A percentile compares a stretch with the other conserved stretches of the same genome.
These are phyloP conservation scores for Morelia viridis DNA, from an alignment of 2,797 vertebrate species.

Conservation along the genomic window DNA sequence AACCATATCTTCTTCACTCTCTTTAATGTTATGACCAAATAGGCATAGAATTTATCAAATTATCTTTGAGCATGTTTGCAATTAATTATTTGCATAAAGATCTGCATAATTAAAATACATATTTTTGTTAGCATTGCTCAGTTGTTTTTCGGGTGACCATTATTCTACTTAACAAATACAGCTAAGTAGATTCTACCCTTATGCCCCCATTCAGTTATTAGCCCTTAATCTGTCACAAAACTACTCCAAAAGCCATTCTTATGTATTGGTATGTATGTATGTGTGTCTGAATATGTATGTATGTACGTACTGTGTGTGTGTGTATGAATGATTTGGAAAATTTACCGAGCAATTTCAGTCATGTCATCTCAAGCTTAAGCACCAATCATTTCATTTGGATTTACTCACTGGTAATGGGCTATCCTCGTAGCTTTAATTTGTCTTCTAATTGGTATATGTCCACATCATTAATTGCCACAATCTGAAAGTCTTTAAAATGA, in stretches of 20 bases:
- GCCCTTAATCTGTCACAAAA: neutral
- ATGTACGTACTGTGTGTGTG: neutral
- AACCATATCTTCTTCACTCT: constrained; percentile 4
- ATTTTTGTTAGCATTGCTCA: constrained; percentile 31
- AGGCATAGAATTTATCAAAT: constrained; percentile 8
- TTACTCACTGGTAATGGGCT: neutral
- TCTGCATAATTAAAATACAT: constrained; percentile 4
- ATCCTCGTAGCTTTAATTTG: neutral
- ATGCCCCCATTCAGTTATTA: neutral
- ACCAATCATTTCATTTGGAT: neutral
- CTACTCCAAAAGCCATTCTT: neutral
- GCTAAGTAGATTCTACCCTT: neutral
- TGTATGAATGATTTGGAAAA: neutral
- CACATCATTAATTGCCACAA: neutral
- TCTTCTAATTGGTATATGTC: neutral
- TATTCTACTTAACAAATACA: neutral
- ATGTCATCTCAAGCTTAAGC: neutral
- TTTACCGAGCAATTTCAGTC: neutral
- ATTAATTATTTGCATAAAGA: constrained; percentile 30
- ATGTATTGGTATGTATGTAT: neutral
- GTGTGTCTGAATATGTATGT: too few relatives aligned
- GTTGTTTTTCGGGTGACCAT: neutral
- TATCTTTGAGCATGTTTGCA: neutral
- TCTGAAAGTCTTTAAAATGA: neutral
- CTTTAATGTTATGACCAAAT: neutral